Evolutionary conservation across 2,888 invertebrate species (phyloP).

Genomic region (Chymomyza procnemis): DNA sequence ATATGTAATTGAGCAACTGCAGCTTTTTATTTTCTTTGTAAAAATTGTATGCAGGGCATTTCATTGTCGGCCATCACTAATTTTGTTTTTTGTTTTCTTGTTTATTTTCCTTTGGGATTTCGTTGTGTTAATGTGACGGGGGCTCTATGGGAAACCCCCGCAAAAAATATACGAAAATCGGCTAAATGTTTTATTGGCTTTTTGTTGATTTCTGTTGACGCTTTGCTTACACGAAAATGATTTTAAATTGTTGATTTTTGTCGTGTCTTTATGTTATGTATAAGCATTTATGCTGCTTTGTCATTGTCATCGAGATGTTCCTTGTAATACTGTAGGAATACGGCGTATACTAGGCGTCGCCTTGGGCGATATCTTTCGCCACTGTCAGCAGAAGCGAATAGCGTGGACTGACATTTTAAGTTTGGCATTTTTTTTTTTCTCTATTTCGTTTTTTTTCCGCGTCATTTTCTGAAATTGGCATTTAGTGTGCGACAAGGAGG

Average conservation of each 20-base stretch:
- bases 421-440: neutral
- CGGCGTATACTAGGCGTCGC: neutral
- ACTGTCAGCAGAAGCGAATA: neutral
- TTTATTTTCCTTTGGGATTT: slow-evolving; percentile 32
- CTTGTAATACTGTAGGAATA: neutral
- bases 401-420: neutral
- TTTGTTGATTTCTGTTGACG: slow-evolving; percentile 3
- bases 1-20: too few species aligned
- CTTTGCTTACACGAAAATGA: slow-evolving; percentile 59
- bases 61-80: neutral
- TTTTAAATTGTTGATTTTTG: slow-evolving; percentile 67
- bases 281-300: slow-evolving; percentile 45
- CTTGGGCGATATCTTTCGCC: neutral
- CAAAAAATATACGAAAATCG: neutral
- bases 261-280: slow-evolving; percentile 7
- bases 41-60: too few species aligned
- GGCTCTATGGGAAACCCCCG: too few species aligned
- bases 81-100: slow-evolving; percentile 7
- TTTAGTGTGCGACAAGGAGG: slow-evolving; percentile 70
- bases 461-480: slow-evolving; percentile 72
- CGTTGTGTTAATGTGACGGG: slow-evolving; percentile 36
- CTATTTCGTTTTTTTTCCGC: slow-evolving; percentile 55
- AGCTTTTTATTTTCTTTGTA: too few species aligned
- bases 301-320: slow-evolving; percentile 64
- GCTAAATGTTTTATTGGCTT: slow-evolving; percentile 1